Base-by-base conservation (phyloP, 2,888 invertebrate genomes). In the Tuberolachnus salignus region DNA sequence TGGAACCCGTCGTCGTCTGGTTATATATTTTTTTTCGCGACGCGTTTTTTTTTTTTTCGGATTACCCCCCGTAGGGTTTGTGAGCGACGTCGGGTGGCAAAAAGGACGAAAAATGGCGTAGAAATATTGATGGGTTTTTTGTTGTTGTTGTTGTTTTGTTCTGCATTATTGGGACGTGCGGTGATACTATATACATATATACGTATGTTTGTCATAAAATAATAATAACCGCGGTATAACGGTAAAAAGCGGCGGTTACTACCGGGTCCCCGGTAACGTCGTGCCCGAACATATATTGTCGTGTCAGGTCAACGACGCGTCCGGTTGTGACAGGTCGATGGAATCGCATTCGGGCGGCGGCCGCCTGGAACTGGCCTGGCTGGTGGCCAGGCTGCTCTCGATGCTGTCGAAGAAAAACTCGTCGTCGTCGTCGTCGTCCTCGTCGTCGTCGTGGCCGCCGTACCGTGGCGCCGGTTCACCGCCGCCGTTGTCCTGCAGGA, bases 401-500 rank as follows among this genome's bases (percentile, higher is more conserved):
- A 92, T 90, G 85, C 91, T 91, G 85, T 92, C 91, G 84, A 91
- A 91, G 85, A 90, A 91, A 85, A 90, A 91, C 80, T 86, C 85
- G 75, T 46, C 67, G 67, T 57, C 57, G 26, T 66, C 73, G 46
- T 26, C 26, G 21, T 63, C 63, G 26, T 19, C 26, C 26, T 14
- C 26, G 46, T 23, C 85, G 80, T 44, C 55, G 55, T 51, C 49
- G 11, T 1, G 14, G 44, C 9, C 34, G 49, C 4, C 26, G 61
- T 57, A 21, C 11, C 21, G 63, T 3, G 46, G 46, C 23, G 71
- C 84, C 80, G 84, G 34, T 34, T 34, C 34, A 23, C 9, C 34
- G 49, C 10, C 26, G 61, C 59, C 51, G 51, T 34, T n/a, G 6
- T 26, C 19, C 13, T 49, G 49, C 19, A 19, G 63, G 9, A 26